Evolutionary conservation across 2,888 invertebrate species (phyloP), one percentile per base, ranked within the genome.

Genomic region (Tachina lurida): DNA sequence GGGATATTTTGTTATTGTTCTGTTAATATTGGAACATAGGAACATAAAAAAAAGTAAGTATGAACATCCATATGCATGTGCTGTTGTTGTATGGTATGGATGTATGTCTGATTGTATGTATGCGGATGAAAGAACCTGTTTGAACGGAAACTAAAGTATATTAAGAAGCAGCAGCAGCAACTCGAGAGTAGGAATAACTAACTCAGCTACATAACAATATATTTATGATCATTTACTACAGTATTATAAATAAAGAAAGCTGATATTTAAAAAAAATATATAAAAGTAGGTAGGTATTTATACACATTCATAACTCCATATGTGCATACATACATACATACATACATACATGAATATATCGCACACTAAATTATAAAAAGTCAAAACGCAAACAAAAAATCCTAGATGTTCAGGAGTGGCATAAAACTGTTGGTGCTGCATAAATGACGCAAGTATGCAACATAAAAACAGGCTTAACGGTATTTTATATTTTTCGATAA

Each of bases 141-240:
- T 91, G 90, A 92, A 90, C 92, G 92, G 93, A 93, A 92, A 92
- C 92, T 92, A 91, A 91, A 92, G 85, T 86, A 84, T 86, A 87
- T 82, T 86, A 86, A 87, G 85, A 84, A 87, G 84, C 68, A 52
- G 58, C 73, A 74, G 67, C 76, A 77, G 63, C 80, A 65, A 79
- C 87, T 83, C 79, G 71, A 84, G 86, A 87, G 79, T 73, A 73
- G 75, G 63, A 86, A 84, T 75, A 87, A 78, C 82, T 82, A 75
- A 67, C 74, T 71, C 52, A 79, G 45, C 60, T 17, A 56, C 68
- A 56, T 15, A 74, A 43, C 56, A 13, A 45, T 56, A 56, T 31
- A 52, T 65, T 41, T 68, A 71, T 65, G 63, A 63, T 79, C 79
- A 79, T 79, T 79, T 62, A 49, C 71, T 19, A 71, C 52, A 70